Conservation (phyloP, 1,140 invertebrate genomes). For the Orussus abietinus region DNA sequence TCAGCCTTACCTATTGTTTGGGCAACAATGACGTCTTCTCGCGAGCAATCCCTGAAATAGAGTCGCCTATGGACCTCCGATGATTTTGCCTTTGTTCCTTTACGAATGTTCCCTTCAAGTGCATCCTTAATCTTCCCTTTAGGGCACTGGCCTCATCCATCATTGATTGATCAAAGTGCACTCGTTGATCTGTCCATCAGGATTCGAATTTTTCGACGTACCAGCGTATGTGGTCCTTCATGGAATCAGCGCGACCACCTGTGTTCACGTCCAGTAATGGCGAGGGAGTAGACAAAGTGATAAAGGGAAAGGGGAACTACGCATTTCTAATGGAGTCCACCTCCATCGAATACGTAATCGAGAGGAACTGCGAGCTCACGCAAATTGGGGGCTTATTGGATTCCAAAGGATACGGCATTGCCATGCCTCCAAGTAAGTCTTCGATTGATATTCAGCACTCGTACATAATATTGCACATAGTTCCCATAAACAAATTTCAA, state of each 20-base stretch:
- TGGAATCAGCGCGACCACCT: constrained; percentile 79
- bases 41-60: no score
- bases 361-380: constrained; percentile 85
- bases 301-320: constrained; percentile 80
- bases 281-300: constrained; percentile 81
- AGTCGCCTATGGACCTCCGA: no score
- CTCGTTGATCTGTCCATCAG: no score
- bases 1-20: no score
- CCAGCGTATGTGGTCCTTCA: constrained; percentile 89
- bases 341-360: constrained; percentile 87
- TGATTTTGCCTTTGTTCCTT: no score
- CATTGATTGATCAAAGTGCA: no score
- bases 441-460: constrained; percentile 21
- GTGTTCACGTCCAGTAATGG: constrained; percentile 82
- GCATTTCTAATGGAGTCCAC: constrained; percentile 94
- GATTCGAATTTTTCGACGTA: constrained; percentile 90
- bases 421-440: constrained; percentile 82
- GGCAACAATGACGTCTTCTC: no score
- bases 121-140: no score
- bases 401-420: constrained; percentile 90
- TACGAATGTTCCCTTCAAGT: no score
- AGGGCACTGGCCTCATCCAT: no score
- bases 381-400: constrained; percentile 87
- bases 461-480: no score
- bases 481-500: no score